Conservation (phyloP, 53 echinoderm and acorn worm genomes). For the Crossaster papposus region DNA sequence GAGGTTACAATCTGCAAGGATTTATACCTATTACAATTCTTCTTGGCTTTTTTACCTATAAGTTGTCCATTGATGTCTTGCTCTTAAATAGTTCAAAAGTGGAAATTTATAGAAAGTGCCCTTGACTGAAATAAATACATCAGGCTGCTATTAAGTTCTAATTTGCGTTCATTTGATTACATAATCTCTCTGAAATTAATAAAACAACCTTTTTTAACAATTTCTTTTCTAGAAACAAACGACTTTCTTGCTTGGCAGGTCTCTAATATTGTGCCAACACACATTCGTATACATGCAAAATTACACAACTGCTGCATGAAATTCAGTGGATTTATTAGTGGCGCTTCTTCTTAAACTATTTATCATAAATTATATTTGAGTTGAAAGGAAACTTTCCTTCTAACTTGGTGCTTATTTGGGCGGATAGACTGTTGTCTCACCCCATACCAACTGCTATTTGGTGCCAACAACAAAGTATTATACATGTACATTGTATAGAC, state of each 20-base stretch:
- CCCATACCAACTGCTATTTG: conserved; percentile 59
- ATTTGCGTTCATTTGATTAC: not conserved
- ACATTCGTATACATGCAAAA: not conserved
- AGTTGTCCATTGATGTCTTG: too few relatives aligned
- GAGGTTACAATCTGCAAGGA: too few relatives aligned
- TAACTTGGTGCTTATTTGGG: conserved; percentile 58
- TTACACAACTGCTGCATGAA: not conserved
- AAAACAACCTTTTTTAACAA: not conserved
- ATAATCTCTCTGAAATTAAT: not conserved
- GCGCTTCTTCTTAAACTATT: not conserved
- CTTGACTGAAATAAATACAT: not conserved
- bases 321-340: not conserved
- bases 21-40: too few relatives aligned
- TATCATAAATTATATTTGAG: not conserved
- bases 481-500: conserved; percentile 11
- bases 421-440: conserved; percentile 59
- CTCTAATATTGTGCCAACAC: not conserved
- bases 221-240: not conserved
- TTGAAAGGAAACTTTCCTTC: conserved; percentile 1
- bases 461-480: conserved; percentile 34
- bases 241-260: not conserved
- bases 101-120: not conserved
- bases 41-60: too few relatives aligned
- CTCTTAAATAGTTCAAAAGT: too few relatives aligned
- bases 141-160: not conserved